Conservation (phyloP, 2,797 vertebrate genomes). For the Naso thynnoides region DNA sequence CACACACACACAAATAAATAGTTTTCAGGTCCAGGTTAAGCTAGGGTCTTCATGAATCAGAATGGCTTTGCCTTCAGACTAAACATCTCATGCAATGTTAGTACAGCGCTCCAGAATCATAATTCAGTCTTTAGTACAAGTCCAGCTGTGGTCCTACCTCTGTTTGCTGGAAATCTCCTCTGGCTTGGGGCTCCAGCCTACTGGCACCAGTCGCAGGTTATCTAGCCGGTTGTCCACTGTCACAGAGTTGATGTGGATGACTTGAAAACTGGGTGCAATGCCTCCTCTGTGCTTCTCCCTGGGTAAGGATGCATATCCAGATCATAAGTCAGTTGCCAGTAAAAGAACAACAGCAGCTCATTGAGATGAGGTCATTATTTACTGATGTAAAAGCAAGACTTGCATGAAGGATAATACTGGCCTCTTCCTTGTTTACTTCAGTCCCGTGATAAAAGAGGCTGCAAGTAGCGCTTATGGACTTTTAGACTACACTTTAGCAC, state of each 20-base stretch:
- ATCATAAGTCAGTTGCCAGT: constrained; percentile 3
- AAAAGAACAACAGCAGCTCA: background rate
- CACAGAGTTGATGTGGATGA: constrained; percentile 96
- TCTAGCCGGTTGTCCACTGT: constrained; percentile 98
- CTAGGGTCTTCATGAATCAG: background rate
- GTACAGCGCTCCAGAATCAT: background rate
- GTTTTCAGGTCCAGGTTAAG: background rate
- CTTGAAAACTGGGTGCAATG: constrained; percentile 96
- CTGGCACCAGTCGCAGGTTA: constrained; percentile 94
- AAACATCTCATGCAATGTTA: background rate
- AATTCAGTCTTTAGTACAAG: background rate
- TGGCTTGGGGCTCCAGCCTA: constrained; percentile 94
- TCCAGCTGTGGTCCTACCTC: constrained; percentile 81
- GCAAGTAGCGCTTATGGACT: background rate
- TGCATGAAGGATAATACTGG: background rate
- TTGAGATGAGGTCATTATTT: background rate
- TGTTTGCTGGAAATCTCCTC: constrained; percentile 98
- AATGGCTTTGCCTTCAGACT: background rate
- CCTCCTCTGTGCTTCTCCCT: constrained; percentile 98
- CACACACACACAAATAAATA: background rate
- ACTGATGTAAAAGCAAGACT: too few relatives aligned
- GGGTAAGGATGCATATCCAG: background rate
- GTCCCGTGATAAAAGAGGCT: background rate
- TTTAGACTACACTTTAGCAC: background rate
- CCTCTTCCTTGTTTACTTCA: background rate